Conservation (phyloP, 1,140 invertebrate species). For the Hermetia illucens region DNA sequence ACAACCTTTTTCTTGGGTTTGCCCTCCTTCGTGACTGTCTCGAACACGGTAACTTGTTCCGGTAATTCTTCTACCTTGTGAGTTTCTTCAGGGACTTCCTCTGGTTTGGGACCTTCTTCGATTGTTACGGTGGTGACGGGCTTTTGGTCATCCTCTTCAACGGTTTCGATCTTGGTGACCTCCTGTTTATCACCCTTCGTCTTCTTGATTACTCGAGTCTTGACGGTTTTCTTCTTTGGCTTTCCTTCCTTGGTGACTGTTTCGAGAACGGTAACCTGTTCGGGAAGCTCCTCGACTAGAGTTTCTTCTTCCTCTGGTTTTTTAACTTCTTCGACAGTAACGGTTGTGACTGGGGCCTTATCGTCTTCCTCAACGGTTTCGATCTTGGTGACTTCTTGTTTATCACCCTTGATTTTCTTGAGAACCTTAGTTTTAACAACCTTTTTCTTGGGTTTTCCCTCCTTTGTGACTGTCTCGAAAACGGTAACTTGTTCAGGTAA, state of each 20-base stretch:
- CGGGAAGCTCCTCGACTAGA: constrained; percentile 12
- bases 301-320: constrained; percentile 8
- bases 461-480: constrained; percentile 9
- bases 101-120: constrained; percentile 10
- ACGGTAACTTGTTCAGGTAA: constrained; percentile 21
- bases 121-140: constrained; percentile 15
- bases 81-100: constrained; percentile 12
- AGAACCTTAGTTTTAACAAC: constrained; percentile 5
- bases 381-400: constrained; percentile 14
- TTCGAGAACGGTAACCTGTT: constrained; percentile 24
- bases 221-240: constrained; percentile 11
- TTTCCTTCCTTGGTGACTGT: constrained; percentile 12
- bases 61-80: constrained; percentile 4
- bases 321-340: constrained; percentile 4
- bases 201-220: constrained; percentile 10
- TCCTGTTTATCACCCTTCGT: constrained; percentile 9
- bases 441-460: constrained; percentile 11
- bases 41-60: constrained; percentile 6
- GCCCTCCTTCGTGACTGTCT: constrained; percentile 9
- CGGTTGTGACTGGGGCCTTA: constrained; percentile 5
- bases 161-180: constrained; percentile 14
- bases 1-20: constrained; percentile 7
- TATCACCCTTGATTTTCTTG: constrained; percentile 10
- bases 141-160: constrained; percentile 19
- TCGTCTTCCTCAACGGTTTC: constrained; percentile 11